A percentile compares a stretch with the other conserved stretches of the same genome.
These are phyloP conservation scores for Accipiter cooperii DNA, from an alignment of 2,113 vertebrate species.

Conservation along the genomic window DNA sequence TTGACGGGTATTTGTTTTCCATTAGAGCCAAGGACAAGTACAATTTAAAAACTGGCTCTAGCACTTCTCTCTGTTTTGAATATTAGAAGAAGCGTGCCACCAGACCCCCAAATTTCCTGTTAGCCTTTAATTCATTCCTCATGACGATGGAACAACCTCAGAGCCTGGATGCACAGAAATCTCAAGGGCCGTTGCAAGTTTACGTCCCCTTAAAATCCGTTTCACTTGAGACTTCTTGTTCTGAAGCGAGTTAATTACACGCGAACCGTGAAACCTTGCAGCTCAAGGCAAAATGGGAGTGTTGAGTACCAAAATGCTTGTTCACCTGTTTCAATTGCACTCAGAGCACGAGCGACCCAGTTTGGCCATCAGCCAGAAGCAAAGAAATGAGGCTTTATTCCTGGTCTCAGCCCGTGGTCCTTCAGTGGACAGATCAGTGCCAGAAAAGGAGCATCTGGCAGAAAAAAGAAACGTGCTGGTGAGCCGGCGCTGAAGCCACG, in stretches of 20 bases:
- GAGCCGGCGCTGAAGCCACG: not conserved
- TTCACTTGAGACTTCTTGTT: not conserved
- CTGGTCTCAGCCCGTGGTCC: not conserved
- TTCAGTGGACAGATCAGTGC: not conserved
- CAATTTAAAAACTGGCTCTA: not conserved
- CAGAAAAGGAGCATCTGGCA: not conserved
- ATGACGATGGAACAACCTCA: not conserved
- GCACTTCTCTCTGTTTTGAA: not conserved
- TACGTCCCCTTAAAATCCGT: not conserved
- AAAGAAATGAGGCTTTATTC: not conserved
- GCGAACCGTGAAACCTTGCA: not conserved
- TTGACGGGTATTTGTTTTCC: not conserved
- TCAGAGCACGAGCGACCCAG: fast-evolving
- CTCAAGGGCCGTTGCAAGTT: not conserved
- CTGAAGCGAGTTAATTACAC: not conserved
- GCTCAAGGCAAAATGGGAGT: not conserved
- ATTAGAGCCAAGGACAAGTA: not conserved
- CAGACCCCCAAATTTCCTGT: not conserved
- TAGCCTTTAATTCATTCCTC: not conserved
- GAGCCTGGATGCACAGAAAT: not conserved
- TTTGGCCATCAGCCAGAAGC: not conserved
- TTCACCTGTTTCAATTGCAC: not conserved
- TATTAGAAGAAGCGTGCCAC: not conserved
- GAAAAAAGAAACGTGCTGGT: not conserved
- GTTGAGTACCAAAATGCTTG: not conserved